Conservation (phyloP, 2,113 vertebrate species). For the Rhinichthys klamathensis region DNA sequence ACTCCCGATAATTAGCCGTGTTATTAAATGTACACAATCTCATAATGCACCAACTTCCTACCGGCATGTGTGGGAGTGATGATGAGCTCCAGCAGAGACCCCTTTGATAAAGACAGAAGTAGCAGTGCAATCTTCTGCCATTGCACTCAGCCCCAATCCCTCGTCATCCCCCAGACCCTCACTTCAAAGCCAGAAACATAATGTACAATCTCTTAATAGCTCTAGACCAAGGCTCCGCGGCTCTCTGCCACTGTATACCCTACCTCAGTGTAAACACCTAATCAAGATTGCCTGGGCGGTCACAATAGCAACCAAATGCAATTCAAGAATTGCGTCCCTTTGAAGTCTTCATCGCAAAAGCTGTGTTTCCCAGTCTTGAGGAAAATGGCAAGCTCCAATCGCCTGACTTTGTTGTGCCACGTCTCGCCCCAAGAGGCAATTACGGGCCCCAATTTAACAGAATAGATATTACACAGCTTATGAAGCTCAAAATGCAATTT, state of each 20-base stretch:
- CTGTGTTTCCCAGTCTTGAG: slow-evolving; percentile 93
- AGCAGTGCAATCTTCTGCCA: slow-evolving; percentile 88
- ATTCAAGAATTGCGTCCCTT: slow-evolving; percentile 95
- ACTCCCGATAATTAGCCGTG: slow-evolving; percentile 76
- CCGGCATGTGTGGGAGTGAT: slow-evolving; percentile 75
- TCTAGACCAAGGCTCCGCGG: slow-evolving; percentile 97
- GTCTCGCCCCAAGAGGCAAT: slow-evolving; percentile 92
- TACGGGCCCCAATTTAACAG: slow-evolving; percentile 96
- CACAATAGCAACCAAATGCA: slow-evolving; percentile 99
- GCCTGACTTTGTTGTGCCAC: slow-evolving; percentile 98
- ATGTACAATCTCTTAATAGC: slow-evolving; percentile 99
- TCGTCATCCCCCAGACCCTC: slow-evolving; percentile 88
- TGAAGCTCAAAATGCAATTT: slow-evolving; percentile 96
- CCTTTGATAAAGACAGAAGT: slow-evolving; percentile 88
- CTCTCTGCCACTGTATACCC: slow-evolving; percentile 90
- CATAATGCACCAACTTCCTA: slow-evolving; percentile 81
- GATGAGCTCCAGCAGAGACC: slow-evolving; percentile 80
- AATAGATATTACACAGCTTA: slow-evolving; percentile 99
- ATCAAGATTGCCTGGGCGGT: slow-evolving; percentile 96
- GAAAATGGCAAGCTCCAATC: slow-evolving; percentile 96
- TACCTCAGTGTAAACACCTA: slow-evolving; percentile 99
- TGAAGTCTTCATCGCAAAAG: slow-evolving; percentile 95
- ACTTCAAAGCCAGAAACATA: slow-evolving; percentile 99
- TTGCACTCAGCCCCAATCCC: slow-evolving; percentile 89
- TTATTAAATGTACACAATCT: slow-evolving; percentile 82